Percentiles rank a stretch among this genome's conserved stretches.
Evolutionary conservation across 2,888 invertebrate genomes (phyloP).

Genomic region (Pseudoips prasinana): DNA sequence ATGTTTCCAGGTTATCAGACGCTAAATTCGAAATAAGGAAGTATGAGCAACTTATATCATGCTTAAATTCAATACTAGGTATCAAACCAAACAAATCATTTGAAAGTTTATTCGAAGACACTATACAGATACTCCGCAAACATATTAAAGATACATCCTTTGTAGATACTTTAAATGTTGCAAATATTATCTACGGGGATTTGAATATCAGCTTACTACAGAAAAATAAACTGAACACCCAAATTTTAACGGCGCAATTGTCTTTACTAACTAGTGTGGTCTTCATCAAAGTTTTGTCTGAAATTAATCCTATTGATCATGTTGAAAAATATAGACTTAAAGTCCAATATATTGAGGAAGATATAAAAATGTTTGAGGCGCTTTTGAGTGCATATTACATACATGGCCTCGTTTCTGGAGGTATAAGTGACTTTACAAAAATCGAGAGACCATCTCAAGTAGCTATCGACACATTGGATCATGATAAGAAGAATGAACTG

Average conservation of each 20-base stretch:
- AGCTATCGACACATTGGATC: slow-evolving; percentile 34
- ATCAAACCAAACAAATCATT: slow-evolving; percentile 12
- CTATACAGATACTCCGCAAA: slow-evolving; percentile 10
- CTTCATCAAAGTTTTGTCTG: slow-evolving; percentile 81
- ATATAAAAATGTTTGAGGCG: slow-evolving; percentile 83
- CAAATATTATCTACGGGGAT: slow-evolving; percentile 38
- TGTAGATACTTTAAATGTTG: slow-evolving; percentile 37
- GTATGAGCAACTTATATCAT: slow-evolving; percentile 50
- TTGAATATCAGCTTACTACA: slow-evolving; percentile 24
- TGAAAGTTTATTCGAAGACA: slow-evolving; percentile 9
- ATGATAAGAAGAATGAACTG: slow-evolving; percentile 37
- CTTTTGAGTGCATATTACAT: slow-evolving; percentile 82
- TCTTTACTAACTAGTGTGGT: slow-evolving; percentile 76
- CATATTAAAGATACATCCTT: slow-evolving; percentile 43
- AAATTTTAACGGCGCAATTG: slow-evolving; percentile 51
- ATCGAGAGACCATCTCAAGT: slow-evolving; percentile 52
- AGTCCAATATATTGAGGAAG: slow-evolving; percentile 85
- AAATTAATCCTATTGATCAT: slow-evolving; percentile 90
- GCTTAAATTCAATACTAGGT: slow-evolving; percentile 42
- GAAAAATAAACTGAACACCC: slow-evolving; percentile 34
- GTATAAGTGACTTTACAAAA: slow-evolving; percentile 50
- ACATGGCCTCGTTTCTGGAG: slow-evolving; percentile 65
- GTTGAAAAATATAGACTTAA: slow-evolving; percentile 89
- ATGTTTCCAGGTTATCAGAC: slow-evolving; percentile 53
- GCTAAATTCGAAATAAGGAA: slow-evolving; percentile 58